phyloP scores from a whole-genome alignment of 2,888 invertebrate genomes.

The Drosophila mayaguana region DNA sequence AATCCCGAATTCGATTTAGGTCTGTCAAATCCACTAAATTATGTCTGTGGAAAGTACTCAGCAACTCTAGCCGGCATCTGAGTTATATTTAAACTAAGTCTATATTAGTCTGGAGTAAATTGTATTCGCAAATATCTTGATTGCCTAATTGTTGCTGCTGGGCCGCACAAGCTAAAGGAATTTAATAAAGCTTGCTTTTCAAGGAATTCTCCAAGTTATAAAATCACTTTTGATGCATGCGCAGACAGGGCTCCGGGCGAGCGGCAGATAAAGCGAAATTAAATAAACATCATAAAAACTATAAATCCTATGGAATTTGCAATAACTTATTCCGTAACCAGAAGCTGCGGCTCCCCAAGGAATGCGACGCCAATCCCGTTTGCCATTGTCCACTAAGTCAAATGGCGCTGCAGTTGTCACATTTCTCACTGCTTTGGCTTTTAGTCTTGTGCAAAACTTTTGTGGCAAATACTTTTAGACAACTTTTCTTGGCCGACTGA shows the following conservation, averaged over 20 bases:
- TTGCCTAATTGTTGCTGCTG: background rate
- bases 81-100: slow-evolving; percentile 18
- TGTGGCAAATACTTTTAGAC: slow-evolving; percentile 64
- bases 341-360: slow-evolving; percentile 15
- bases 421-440: slow-evolving; percentile 62
- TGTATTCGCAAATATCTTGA: background rate
- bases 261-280: background rate
- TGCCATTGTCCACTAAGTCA: slow-evolving; percentile 39
- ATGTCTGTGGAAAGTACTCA: slow-evolving; percentile 16
- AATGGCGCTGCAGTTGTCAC: slow-evolving; percentile 61
- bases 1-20: slow-evolving; percentile 23
- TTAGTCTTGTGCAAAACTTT: slow-evolving; percentile 73
- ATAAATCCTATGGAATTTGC: slow-evolving; percentile 41
- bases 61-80: slow-evolving; percentile 5
- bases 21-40: slow-evolving; percentile 16
- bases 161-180: background rate
- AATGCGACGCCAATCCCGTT: slow-evolving; percentile 17
- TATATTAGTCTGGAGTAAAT: background rate
- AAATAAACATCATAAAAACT: slow-evolving; percentile 30
- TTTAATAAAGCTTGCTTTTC: background rate
- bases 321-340: slow-evolving; percentile 29
- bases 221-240: background rate
- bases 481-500: slow-evolving; percentile 44
- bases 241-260: background rate
- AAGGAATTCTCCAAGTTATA: background rate